Percentiles rank a stretch among this genome's conserved stretches.
phyloP scores from a whole-genome alignment of 1,140 invertebrate genomes.

The Heliothis subflexa region DNA sequence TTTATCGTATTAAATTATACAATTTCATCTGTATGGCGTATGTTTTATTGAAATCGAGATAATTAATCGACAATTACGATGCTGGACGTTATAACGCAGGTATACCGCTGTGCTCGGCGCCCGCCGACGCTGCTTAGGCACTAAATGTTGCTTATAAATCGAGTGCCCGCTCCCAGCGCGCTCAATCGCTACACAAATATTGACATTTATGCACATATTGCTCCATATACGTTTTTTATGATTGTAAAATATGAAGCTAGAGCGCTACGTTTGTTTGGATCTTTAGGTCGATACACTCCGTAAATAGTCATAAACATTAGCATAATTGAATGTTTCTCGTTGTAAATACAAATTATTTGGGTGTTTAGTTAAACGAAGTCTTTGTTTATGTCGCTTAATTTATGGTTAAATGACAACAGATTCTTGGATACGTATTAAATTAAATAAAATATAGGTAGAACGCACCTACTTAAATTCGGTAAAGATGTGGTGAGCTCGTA shows the following conservation, averaged over 20 bases:
- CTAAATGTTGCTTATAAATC: slow-evolving; percentile 76
- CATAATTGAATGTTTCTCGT: slow-evolving; percentile 82
- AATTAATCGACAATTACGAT: slow-evolving; percentile 85
- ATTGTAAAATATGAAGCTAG: slow-evolving; percentile 84
- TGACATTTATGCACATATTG: slow-evolving; percentile 85
- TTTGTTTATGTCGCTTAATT: slow-evolving; percentile 75
- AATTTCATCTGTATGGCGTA: slow-evolving; percentile 78
- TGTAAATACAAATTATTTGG: slow-evolving; percentile 77
- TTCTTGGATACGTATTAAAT: slow-evolving; percentile 59
- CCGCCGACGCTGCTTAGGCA: slow-evolving; percentile 66
- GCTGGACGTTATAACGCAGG: slow-evolving; percentile 75
- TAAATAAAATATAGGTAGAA: neutral
- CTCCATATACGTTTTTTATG: slow-evolving; percentile 85
- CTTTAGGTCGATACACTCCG: slow-evolving; percentile 73
- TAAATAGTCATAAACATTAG: slow-evolving; percentile 82
- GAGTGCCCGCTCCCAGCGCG: slow-evolving; percentile 57
- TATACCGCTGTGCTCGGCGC: slow-evolving; percentile 76
- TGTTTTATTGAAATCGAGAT: slow-evolving; percentile 83
- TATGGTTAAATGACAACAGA: slow-evolving; percentile 67
- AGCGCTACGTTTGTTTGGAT: slow-evolving; percentile 68
- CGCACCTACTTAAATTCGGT: neutral
- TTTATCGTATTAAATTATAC: slow-evolving; percentile 77
- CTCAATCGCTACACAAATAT: slow-evolving; percentile 71
- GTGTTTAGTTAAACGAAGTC: slow-evolving; percentile 68
- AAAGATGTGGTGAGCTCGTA: neutral